phyloP scores from a whole-genome alignment of 2,888 invertebrate genomes.

The Lypha dubia region DNA sequence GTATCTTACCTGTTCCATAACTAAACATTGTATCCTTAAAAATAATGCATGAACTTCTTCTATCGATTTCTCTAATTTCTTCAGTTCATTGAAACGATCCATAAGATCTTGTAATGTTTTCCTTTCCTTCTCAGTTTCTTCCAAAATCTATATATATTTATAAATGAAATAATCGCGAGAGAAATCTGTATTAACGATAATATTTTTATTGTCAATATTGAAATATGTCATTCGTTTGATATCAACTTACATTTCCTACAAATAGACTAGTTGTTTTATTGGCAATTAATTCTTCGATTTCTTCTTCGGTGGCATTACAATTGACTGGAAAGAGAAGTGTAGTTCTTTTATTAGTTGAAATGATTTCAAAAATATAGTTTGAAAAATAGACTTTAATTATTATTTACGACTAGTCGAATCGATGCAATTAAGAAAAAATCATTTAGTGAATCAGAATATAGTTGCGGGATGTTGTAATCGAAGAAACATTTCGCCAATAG shows the following conservation, averaged over 20 bases:
- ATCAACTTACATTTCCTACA: conserved; percentile 82
- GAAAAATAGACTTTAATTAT: too few species aligned
- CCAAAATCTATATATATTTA: conserved; percentile 79
- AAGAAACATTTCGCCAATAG: too few species aligned
- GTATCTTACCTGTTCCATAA: conserved; percentile 80
- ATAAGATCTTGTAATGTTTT: conserved; percentile 81
- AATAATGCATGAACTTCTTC: conserved; percentile 83
- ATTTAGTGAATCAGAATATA: too few species aligned
- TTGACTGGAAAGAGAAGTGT: conserved; percentile 78
- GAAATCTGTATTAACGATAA: conserved; percentile 63
- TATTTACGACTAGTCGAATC: too few species aligned
- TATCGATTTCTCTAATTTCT: conserved; percentile 82
- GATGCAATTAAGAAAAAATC: too few species aligned
- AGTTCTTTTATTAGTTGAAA: background rate
- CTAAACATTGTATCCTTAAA: conserved; percentile 82
- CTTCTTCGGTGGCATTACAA: conserved; percentile 82
- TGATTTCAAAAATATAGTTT: background rate
- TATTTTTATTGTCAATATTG: conserved; percentile 29
- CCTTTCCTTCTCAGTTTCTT: conserved; percentile 83
- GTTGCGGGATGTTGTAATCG: too few species aligned
- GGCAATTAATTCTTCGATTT: conserved; percentile 82
- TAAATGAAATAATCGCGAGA: conserved; percentile 56
- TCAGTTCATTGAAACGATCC: conserved; percentile 82
- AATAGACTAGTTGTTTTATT: conserved; percentile 83
- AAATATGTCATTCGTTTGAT: conserved; percentile 10